Percentiles rank a stretch among this genome's conserved stretches.
Conservation (phyloP, 2,888 invertebrate genomes). For the Thyatira batis region DNA sequence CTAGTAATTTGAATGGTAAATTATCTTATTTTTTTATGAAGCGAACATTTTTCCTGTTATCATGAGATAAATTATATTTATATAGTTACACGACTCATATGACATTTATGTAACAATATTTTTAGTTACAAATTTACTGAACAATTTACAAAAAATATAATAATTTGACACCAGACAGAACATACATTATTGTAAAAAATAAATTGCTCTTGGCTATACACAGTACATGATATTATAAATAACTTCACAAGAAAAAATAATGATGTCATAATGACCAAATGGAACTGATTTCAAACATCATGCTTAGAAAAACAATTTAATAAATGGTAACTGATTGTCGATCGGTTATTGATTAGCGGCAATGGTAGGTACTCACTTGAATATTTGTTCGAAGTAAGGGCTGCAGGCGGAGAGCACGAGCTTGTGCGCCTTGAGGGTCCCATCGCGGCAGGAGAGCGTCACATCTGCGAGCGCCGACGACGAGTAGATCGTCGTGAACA, state of each 20-base stretch:
- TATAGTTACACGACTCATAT: slow-evolving; percentile 21
- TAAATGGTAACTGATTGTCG: slow-evolving; percentile 8
- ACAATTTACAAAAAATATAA: slow-evolving; percentile 16
- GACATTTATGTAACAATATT: slow-evolving; percentile 46
- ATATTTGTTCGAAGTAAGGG: slow-evolving; percentile 89
- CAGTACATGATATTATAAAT: slow-evolving; percentile 57
- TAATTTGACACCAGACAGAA: slow-evolving; percentile 24
- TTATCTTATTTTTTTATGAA: slow-evolving; percentile 39
- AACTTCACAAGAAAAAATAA: slow-evolving; percentile 66
- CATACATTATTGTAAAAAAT: slow-evolving; percentile 33
- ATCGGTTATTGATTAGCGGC: slow-evolving; percentile 22
- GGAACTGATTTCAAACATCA: slow-evolving; percentile 44
- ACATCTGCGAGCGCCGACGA: slow-evolving; percentile 87
- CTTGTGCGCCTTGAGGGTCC: slow-evolving; percentile 86
- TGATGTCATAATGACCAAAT: slow-evolving; percentile 70
- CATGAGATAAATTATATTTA: slow-evolving; percentile 40
- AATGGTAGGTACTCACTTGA: slow-evolving; percentile 72
- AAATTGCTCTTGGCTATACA: slow-evolving; percentile 48
- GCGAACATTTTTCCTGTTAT: slow-evolving; percentile 40
- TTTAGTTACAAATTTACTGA: slow-evolving; percentile 13
- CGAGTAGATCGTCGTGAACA: slow-evolving; percentile 86
- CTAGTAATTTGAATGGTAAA: slow-evolving; percentile 26
- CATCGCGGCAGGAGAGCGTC: slow-evolving; percentile 87
- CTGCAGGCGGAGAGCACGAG: slow-evolving; percentile 89
- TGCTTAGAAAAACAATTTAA: slow-evolving; percentile 19